Evolutionary conservation across 2,888 invertebrate species (phyloP).

Genomic region (Yponomeuta evonymella): DNA sequence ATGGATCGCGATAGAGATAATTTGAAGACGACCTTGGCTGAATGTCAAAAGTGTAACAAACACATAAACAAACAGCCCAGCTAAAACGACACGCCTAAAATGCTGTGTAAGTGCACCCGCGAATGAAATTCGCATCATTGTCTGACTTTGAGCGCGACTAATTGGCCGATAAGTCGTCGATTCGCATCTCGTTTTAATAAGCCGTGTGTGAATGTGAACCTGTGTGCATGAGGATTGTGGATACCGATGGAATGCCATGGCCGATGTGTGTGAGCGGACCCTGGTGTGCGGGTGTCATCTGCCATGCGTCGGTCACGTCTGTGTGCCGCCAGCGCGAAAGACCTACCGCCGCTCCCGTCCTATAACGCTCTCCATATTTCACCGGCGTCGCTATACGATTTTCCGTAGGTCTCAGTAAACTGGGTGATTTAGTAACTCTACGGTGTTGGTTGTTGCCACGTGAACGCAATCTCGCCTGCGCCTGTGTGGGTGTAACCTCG

Average conservation of each 20-base stretch:
- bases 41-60: no score
- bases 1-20: no score
- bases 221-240: slow-evolving; percentile 65
- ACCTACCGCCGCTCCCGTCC: slow-evolving; percentile 9
- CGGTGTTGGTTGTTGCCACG: slow-evolving; percentile 70
- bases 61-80: no score
- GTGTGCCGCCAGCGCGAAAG: slow-evolving; percentile 34
- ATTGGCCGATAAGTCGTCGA: slow-evolving; percentile 76
- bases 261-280: slow-evolving; percentile 46
- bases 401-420: slow-evolving; percentile 38
- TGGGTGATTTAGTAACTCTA: slow-evolving; percentile 48
- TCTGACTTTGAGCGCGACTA: slow-evolving; percentile 69
- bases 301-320: slow-evolving; percentile 45
- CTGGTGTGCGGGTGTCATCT: slow-evolving; percentile 70
- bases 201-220: slow-evolving; percentile 59
- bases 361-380: background rate
- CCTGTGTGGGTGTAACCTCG: slow-evolving; percentile 69
- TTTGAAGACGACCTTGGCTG: no score
- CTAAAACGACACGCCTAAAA: background rate
- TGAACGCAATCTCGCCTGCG: slow-evolving; percentile 45
- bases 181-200: slow-evolving; percentile 76
- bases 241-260: slow-evolving; percentile 73
- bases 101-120: slow-evolving; percentile 34
- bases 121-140: slow-evolving; percentile 38
- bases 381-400: slow-evolving; percentile 35